Evolutionary conservation across 2,113 vertebrate genomes (phyloP).

Genomic region (Tringa solitaria): DNA sequence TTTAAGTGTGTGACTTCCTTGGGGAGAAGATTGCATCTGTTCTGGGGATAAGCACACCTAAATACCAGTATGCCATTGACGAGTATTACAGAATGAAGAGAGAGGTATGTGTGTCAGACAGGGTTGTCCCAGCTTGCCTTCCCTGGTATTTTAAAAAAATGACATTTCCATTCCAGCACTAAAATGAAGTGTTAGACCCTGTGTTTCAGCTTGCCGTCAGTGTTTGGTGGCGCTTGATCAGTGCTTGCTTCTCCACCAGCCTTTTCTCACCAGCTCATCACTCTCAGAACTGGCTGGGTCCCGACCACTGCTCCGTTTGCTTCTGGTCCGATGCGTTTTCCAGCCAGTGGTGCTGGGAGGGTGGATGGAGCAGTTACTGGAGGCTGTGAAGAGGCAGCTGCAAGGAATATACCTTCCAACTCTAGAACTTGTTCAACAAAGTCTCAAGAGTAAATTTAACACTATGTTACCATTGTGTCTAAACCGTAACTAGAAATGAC

Average conservation of each 20-base stretch:
- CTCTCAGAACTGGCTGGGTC: not conserved
- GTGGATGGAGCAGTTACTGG: not conserved
- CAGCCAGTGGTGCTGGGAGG: not conserved
- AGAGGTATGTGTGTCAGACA: constrained; percentile 78
- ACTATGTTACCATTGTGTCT: not conserved
- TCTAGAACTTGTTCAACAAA: not conserved
- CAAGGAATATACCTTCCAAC: not conserved
- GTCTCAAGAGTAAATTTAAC: not conserved
- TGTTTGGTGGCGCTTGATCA: not conserved
- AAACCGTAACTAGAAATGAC: not conserved
- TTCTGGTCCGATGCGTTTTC: not conserved
- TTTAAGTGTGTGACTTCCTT: constrained; percentile 95
- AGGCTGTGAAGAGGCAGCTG: not conserved
- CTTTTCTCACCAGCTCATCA: not conserved
- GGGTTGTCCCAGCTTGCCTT: not conserved
- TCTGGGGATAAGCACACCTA: constrained; percentile 93
- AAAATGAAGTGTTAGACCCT: not conserved
- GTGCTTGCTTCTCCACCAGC: not conserved
- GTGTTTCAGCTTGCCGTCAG: not conserved
- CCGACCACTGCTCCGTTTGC: not conserved
- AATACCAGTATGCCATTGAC: constrained; percentile 97
- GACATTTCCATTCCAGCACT: not conserved
- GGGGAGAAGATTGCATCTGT: constrained; percentile 95
- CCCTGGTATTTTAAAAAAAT: not conserved
- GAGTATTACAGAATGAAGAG: constrained; percentile 96